A percentile compares a stretch with the other conserved stretches of the same genome.
Conservation (phyloP, 2,113 vertebrate genomes). For the Chamaetylas fuelleborni region DNA sequence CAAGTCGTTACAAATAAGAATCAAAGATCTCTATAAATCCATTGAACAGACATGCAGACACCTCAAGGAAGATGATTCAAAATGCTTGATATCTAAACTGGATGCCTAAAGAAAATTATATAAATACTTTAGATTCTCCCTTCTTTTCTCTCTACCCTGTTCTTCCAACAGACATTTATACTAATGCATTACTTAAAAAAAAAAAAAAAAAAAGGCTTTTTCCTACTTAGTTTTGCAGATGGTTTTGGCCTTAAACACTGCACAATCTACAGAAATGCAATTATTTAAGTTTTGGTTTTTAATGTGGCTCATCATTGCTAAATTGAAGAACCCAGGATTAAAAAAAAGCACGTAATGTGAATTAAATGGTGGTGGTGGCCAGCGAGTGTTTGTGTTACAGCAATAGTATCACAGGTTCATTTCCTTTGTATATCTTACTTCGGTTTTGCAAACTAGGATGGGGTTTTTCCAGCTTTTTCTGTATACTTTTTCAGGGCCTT, state of each 20-base stretch:
- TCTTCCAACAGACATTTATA: background rate
- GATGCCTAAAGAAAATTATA: background rate
- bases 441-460: background rate
- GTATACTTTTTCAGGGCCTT: constrained; percentile 61
- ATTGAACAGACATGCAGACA: background rate
- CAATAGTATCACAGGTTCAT: constrained; percentile 62
- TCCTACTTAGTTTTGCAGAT: background rate
- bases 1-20: background rate
- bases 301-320: background rate
- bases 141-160: background rate
- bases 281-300: background rate
- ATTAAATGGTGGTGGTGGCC: constrained; percentile 46
- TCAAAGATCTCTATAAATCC: background rate
- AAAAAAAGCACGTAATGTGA: constrained; percentile 40
- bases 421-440: constrained; percentile 71
- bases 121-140: background rate
- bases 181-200: background rate
- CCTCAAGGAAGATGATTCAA: background rate
- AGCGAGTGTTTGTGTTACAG: constrained; percentile 38
- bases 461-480: constrained; percentile 50
- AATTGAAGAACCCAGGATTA: background rate
- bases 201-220: background rate
- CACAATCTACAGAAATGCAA: background rate
- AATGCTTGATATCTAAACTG: background rate
- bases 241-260: background rate